Evolutionary conservation across 2,888 invertebrate species (phyloP).

Genomic region (Nemoura dubitans): DNA sequence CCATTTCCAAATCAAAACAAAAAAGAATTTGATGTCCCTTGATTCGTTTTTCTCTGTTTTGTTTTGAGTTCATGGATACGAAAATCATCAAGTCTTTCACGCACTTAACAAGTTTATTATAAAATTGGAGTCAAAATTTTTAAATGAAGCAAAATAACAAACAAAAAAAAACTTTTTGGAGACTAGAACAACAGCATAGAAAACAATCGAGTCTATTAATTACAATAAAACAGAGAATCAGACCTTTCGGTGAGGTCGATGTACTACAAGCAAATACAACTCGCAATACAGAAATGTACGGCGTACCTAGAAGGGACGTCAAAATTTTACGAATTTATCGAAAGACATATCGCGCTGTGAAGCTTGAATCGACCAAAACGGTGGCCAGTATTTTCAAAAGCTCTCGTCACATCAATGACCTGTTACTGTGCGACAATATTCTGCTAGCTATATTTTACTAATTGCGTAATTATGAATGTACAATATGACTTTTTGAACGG

Average conservation of each 20-base stretch:
- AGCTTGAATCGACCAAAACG: neutral
- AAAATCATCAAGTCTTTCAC: neutral
- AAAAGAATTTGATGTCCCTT: neutral
- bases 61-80: neutral
- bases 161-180: conserved; percentile 9
- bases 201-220: neutral
- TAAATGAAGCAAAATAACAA: conserved; percentile 13
- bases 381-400: conserved; percentile 37
- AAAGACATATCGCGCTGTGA: conserved; percentile 46
- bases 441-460: conserved; percentile 8
- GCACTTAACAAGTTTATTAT: neutral
- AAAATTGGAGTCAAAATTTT: conserved; percentile 9
- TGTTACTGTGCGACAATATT: conserved; percentile 29
- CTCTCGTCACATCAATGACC: conserved; percentile 5
- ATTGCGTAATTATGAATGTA: neutral
- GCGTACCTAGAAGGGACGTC: conserved; percentile 21
- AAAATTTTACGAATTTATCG: conserved; percentile 41
- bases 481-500: conserved; percentile 2
- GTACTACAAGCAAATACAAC: neutral
- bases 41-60: neutral
- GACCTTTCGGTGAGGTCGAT: neutral
- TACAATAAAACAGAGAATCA: neutral
- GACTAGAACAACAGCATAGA: neutral
- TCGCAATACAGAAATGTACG: conserved; percentile 41
- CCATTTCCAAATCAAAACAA: neutral